A percentile compares a stretch with the other conserved stretches of the same genome.
These are phyloP conservation scores for Nyctibius bracteatus DNA, from an alignment of 2,113 vertebrate species.

Conservation along the genomic window DNA sequence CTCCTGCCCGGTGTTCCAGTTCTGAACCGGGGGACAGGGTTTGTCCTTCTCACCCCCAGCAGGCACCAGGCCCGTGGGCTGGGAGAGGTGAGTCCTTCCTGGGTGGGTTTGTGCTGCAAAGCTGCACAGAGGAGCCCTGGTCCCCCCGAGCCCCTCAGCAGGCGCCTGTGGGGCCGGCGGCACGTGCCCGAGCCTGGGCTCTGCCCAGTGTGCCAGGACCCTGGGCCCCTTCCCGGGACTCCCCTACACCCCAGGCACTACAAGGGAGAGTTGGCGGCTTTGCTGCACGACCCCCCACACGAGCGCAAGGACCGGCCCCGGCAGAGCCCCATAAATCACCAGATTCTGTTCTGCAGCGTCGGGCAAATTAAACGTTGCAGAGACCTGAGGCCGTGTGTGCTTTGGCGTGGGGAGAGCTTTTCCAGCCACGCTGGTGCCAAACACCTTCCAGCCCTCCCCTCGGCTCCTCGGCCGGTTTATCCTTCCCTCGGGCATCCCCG, in stretches of 20 bases:
- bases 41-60: too few relatives aligned
- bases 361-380: neutral
- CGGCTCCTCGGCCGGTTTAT: neutral
- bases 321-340: neutral
- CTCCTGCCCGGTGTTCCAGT: neutral
- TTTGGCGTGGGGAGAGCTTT: slow-evolving; percentile 56
- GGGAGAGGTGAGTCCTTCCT: too few relatives aligned
- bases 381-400: slow-evolving; percentile 22
- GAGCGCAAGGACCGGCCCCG: neutral
- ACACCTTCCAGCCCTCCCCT: slow-evolving; percentile 16
- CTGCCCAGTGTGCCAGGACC: too few relatives aligned
- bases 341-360: neutral
- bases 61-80: too few relatives aligned
- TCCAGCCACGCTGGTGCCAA: slow-evolving; percentile 1
- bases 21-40: neutral
- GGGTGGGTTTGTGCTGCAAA: too few relatives aligned
- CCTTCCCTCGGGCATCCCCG: neutral
- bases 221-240: too few relatives aligned
- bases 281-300: neutral
- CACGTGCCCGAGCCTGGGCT: too few relatives aligned
- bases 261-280: neutral
- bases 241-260: accelerated
- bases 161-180: too few relatives aligned
- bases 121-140: too few relatives aligned
- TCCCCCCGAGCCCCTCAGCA: too few relatives aligned